A percentile compares a stretch with the other conserved stretches of the same genome.
Conservation (phyloP, 2,888 invertebrate genomes). For the Sisyra nigra region DNA sequence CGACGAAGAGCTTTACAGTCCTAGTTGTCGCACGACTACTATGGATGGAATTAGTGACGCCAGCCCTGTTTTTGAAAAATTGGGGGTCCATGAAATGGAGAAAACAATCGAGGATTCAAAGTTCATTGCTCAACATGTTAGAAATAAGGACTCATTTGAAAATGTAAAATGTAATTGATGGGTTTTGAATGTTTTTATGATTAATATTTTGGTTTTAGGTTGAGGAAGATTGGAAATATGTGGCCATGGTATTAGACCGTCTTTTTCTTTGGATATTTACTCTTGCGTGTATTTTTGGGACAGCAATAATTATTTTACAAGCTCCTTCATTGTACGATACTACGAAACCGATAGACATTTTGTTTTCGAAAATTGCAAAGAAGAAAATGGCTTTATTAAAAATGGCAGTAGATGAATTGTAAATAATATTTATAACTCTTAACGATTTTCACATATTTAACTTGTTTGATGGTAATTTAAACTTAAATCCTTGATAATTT, state of each 20-base stretch:
- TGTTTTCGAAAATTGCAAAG: conserved; percentile 82
- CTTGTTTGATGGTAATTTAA: too few relatives aligned
- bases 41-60: conserved; percentile 42
- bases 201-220: conserved; percentile 41
- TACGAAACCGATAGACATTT: conserved; percentile 75
- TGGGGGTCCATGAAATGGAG: conserved; percentile 71
- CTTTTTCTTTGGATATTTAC: conserved; percentile 93
- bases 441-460: too few relatives aligned
- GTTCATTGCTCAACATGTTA: conserved; percentile 90
- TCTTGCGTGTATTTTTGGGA: conserved; percentile 82
- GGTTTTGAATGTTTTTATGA: background rate
- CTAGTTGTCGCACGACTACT: conserved; percentile 31
- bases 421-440: conserved; percentile 4
- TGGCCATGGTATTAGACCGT: conserved; percentile 90
- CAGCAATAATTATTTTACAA: conserved; percentile 72
- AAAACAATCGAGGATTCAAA: conserved; percentile 84
- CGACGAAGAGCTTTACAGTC: conserved; percentile 71
- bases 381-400: conserved; percentile 76
- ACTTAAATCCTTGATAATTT: too few relatives aligned
- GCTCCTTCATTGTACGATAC: conserved; percentile 87
- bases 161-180: conserved; percentile 50
- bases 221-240: conserved; percentile 97
- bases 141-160: conserved; percentile 87
- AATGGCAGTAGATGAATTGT: conserved; percentile 54
- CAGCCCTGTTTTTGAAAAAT: conserved; percentile 70